Percentiles rank a stretch among this genome's conserved stretches.
phyloP scores from a whole-genome alignment of 1,140 invertebrate genomes.

The Micrasema minimum region DNA sequence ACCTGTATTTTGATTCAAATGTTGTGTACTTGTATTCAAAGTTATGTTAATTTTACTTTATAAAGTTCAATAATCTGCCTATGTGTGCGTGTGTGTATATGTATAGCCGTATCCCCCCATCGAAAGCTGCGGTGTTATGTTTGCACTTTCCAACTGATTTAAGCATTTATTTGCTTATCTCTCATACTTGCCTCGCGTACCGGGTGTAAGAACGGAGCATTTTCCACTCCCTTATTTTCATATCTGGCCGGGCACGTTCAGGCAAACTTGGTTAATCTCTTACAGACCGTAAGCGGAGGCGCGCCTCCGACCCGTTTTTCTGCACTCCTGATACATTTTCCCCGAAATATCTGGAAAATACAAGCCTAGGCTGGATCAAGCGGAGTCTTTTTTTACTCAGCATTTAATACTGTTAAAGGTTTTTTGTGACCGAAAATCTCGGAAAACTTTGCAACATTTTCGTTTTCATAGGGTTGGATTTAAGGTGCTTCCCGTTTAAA shows the following conservation, averaged over 20 bases:
- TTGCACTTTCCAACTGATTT: constrained; percentile 2
- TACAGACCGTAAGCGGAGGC: constrained; percentile 27
- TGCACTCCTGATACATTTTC: constrained; percentile 20
- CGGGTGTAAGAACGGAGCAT: constrained; percentile 29
- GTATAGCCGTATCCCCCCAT: too few species aligned
- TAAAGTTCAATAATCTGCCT: too few species aligned
- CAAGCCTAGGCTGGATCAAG: constrained; percentile 21
- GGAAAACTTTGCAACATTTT: not conserved
- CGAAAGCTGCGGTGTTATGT: constrained; percentile 10
- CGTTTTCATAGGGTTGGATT: not conserved
- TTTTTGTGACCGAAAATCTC: constrained; percentile 10
- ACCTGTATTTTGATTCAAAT: too few species aligned
- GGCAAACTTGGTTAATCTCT: constrained; percentile 48
- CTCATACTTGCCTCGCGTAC: constrained; percentile 2
- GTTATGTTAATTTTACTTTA: too few species aligned
- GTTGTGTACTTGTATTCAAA: too few species aligned
- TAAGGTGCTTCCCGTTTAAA: not conserved
- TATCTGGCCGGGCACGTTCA: constrained; percentile 46
- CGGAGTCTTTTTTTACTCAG: constrained; percentile 5
- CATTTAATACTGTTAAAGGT: constrained; percentile 13
- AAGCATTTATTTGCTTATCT: constrained; percentile 20
- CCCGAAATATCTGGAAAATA: not conserved
- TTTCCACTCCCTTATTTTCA: constrained; percentile 40
- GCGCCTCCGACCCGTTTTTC: constrained; percentile 22
- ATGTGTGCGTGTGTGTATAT: too few species aligned